Base-by-base conservation (phyloP, 2,113 vertebrate genomes). In the Mionectes macconnelli region DNA sequence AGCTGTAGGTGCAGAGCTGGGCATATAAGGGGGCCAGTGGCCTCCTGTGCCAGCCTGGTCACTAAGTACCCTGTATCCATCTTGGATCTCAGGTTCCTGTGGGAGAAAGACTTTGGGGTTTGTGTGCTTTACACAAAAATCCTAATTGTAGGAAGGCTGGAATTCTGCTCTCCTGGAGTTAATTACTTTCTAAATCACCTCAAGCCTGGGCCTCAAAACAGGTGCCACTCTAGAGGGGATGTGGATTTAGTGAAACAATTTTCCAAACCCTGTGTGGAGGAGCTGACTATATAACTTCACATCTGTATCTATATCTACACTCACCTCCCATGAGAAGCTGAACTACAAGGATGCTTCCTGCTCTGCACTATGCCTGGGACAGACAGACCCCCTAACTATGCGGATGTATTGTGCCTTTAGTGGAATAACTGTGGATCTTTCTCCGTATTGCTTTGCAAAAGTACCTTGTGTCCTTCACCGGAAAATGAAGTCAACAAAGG, bases 31-130 rank as follows among this genome's bases (percentile, higher is more conserved):
- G 2, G 22, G 10, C 12, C 25, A 24, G 7, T 10, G 66, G 27
- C 31, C 42, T 82, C 30, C 31, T 67, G 47, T 63, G 81, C 24
- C 31, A 12, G 2, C 19, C n/a, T 35, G 56, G 30, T 45, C 73
- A 35, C 49, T 6, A 2, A 37, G n/a, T 35, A 45, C n/a, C n/a
- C 49, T 1, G 0, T 23, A n/a, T 25, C 6, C 27, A 15, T 37
- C 57, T 42, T 53, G 68, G 73, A 49, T 33, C 47, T 86, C 50
- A 50, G 37, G 40, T 39, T 74, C 25, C 8, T 4, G 2, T 47
- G 37, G 19, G 57, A 62, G 37, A 49, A 86, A 25, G 55, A 45
- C 40, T 90, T 79, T 1, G 13, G 42, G 35, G 11, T 47, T 69
- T 90, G 35, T 78, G 37, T 64, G 23, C 53, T 70, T 64, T 64